Base-by-base conservation (phyloP, 2,797 vertebrate species). In the Sternotherus odoratus region DNA sequence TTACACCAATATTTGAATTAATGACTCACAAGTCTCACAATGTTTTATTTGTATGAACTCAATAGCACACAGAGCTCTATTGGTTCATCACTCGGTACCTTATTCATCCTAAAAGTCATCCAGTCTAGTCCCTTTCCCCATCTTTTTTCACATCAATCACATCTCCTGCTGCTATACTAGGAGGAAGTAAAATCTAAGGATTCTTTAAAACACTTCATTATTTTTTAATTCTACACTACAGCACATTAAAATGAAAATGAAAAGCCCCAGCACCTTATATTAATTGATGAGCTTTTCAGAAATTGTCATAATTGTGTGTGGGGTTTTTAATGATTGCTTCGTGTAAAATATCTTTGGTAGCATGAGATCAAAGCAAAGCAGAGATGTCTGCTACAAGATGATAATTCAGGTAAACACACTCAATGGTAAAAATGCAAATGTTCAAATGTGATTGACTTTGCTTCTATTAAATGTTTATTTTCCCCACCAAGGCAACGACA, bases 381-480 rank as follows among this genome's bases (percentile, higher is more conserved):
- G 88, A 91, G 54, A 77, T 82, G 79, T 91, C 83, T 95, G 88
- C 81, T 86, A 79, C 88, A 93, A 92, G 78, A 87, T 74, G 69
- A 89, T 86, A 96, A 83, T 63, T 92, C 90, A 92, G 66, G 82
- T 94, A 95, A 94, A 91, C 93, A 95, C 33, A 66, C 6, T 89
- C 72, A 94, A 49, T 56, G 13, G 57, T 82, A 78, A 92, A 95
- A 89, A 93, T 93, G 85, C 66, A 97, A 94, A 95, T 93, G 80
- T 46, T 81, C 74, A 94, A 91, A 85, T 72, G 77, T 94, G 87
- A 82, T 90, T 79, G 89, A 93, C 54, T 96, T 95, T 83, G 17
- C n/a, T 88, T 96, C 79, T 86, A 85, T 90, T 97, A 89, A 77
- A 89, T 92, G 87, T 93, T 95, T 95, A 87, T 94, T 97, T 97